Base-by-base conservation (phyloP, 2,888 invertebrate genomes). In the Acrocyrtus sp. region DNA sequence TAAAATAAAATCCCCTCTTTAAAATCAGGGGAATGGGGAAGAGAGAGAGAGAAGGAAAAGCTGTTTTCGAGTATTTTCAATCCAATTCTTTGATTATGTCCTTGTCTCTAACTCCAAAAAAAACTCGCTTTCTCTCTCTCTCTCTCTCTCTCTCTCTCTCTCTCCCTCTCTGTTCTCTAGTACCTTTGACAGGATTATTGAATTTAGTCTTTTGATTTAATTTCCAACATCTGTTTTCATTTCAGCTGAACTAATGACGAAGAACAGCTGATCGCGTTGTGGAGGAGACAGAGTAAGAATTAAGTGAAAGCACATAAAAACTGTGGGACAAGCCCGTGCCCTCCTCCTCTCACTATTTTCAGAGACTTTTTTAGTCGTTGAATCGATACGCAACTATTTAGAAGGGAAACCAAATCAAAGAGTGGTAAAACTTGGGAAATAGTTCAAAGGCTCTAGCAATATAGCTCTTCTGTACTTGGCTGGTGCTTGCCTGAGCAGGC, bases 121-220 rank as follows among this genome's bases (percentile, higher is more conserved):
- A 48, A 48, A 21, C 12, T 43, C 43, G 3, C 10, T 19, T 17
- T 17, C 48, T 48, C 48, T 22, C 48, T 45, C 39, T 34, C 39
- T 34, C 39, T 34, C 12, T 12, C 12, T 34, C 39, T 34, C 12
- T 12, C n/a, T n/a, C n/a, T n/a, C n/a, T n/a, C n/a, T n/a, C 34
- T 29, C 57, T 12, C 45, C 22, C 43, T 62, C 27, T 53, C 22
- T 17, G 12, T 27, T 45, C 47, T 41, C 24, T 53, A 22, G 41
- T 54, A 45, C 45, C 43, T 54, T 65, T 65, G 29, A 47, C 24
- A 56, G 43, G 65, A 65, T 65, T 65, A 65, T 65, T 65, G 65
- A 56, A 65, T 65, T 54, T 54, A 54, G 45, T 29, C 24, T 45
- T 51, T 53, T 53, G 45, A 65, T 56, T 65, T 47, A 56, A 65